Evolutionary conservation across 1,140 invertebrate genomes (phyloP).

Genomic region (Drosophila persimilis): DNA sequence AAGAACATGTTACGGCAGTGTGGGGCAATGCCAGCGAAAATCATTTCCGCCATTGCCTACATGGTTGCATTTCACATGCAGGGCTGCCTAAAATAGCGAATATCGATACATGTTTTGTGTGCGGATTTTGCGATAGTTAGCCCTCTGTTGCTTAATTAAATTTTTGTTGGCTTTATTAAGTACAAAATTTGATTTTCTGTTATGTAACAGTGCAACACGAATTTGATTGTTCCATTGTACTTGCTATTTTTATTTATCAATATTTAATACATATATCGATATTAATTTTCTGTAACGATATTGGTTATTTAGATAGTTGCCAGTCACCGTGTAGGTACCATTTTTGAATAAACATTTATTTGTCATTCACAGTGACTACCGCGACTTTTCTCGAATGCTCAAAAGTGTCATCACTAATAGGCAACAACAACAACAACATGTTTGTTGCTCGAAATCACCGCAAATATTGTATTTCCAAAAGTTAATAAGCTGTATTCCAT

Average conservation of each 20-base stretch:
- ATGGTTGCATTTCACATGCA: conserved; percentile 49
- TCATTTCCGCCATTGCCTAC: conserved; percentile 49
- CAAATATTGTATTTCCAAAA: conserved; percentile 49
- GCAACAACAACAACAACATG: conserved; percentile 45
- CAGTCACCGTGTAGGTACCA: too few species aligned
- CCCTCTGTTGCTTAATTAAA: background rate
- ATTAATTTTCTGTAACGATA: conserved; percentile 1
- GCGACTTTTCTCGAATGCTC: too few species aligned
- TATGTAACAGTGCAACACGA: too few species aligned
- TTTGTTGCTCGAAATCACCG: conserved; percentile 63
- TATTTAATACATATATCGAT: background rate
- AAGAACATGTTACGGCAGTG: conserved; percentile 82
- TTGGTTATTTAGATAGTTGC: background rate
- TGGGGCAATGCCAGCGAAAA: conserved; percentile 55
- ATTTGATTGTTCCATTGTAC: too few species aligned
- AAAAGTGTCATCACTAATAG: conserved; percentile 1
- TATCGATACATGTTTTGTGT: background rate
- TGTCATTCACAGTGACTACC: background rate
- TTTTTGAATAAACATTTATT: background rate
- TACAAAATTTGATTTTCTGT: too few species aligned
- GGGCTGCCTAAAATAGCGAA: conserved; percentile 13
- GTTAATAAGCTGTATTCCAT: conserved; percentile 23
- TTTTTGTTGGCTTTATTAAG: rapidly evolving
- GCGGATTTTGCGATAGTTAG: background rate
- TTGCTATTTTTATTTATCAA: background rate